These are phyloP conservation scores for Epicampocera succincta DNA, from an alignment of 2,888 invertebrate genomes.

Conservation along the genomic window DNA sequence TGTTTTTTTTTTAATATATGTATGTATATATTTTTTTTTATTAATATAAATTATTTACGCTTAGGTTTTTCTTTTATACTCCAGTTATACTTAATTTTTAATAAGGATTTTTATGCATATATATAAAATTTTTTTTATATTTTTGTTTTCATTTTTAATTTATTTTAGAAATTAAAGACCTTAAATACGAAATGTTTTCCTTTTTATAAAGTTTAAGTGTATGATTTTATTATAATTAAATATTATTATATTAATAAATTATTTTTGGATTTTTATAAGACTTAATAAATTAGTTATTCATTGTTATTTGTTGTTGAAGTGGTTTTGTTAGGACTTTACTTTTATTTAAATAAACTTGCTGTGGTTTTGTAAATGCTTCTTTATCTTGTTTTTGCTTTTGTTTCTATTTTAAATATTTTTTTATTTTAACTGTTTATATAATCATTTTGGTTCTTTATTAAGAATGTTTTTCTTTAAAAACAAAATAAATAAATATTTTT, in stretches of 20 bases:
- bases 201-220: constrained; percentile 78
- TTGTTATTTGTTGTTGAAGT: constrained; percentile 68
- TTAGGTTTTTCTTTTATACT: constrained; percentile 70
- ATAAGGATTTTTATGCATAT: constrained; percentile 69
- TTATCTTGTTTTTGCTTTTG: constrained; percentile 68
- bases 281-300: constrained; percentile 68
- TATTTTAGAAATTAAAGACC: constrained; percentile 81
- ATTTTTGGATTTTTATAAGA: constrained; percentile 70
- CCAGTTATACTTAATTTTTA: constrained; percentile 65
- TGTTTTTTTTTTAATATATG: constrained; percentile 65
- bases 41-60: constrained; percentile 76
- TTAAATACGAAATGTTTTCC: constrained; percentile 80
- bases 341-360: constrained; percentile 71
- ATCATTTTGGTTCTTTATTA: constrained; percentile 65
- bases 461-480: constrained; percentile 43
- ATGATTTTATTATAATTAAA: constrained; percentile 72
- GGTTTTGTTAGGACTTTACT: constrained; percentile 69
- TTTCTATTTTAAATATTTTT: constrained; percentile 53
- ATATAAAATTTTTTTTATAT: constrained; percentile 63
- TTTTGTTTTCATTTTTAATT: constrained; percentile 71
- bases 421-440: constrained; percentile 43
- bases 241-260: constrained; percentile 73
- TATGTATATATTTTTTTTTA: constrained; percentile 68
- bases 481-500: constrained; percentile 12
- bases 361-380: constrained; percentile 78